Evolutionary conservation across 2,113 vertebrate genomes (phyloP).

Genomic region (Eulemur macaco): DNA sequence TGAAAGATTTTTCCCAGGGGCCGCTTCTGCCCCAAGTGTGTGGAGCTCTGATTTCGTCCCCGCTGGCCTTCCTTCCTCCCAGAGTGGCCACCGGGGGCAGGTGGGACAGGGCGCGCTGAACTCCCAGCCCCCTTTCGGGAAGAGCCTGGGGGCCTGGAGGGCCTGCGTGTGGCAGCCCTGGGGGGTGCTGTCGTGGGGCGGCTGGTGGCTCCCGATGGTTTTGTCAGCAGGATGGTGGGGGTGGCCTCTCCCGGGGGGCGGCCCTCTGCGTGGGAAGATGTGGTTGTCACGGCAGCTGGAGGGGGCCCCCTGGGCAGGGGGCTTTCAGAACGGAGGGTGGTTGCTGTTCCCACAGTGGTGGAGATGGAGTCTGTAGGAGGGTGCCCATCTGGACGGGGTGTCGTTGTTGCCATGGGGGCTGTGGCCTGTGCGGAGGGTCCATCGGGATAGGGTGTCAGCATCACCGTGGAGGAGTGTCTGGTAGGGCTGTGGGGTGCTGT

Average conservation of each 20-base stretch:
- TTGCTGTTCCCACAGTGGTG: background rate
- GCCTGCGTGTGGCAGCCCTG: background rate
- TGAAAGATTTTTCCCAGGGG: constrained; percentile 80
- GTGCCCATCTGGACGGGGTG: constrained; percentile 41
- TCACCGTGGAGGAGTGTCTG: constrained; percentile 54
- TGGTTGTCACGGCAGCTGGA: constrained; percentile 8
- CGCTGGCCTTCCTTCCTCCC: constrained; percentile 79
- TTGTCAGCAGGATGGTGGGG: constrained; percentile 22
- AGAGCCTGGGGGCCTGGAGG: constrained; percentile 63
- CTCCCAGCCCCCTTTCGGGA: constrained; percentile 38
- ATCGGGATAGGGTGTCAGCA: background rate
- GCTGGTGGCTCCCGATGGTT: constrained; percentile 20
- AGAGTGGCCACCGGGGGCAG: constrained; percentile 22
- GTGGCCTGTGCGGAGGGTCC: constrained; percentile 37
- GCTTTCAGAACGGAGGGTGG: background rate
- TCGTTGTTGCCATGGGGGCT: background rate
- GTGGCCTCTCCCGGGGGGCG: background rate
- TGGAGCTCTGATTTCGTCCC: constrained; percentile 80
- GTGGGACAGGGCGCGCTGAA: constrained; percentile 8
- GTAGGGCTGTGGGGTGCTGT: constrained; percentile 72
- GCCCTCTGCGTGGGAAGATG: constrained; percentile 30
- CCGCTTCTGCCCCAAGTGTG: constrained; percentile 81
- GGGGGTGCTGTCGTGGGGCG: background rate
- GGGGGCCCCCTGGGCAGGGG: background rate
- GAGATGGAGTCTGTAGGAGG: constrained; percentile 52